Conservation (phyloP, 2,797 vertebrate genomes). For the Nasua narica region DNA sequence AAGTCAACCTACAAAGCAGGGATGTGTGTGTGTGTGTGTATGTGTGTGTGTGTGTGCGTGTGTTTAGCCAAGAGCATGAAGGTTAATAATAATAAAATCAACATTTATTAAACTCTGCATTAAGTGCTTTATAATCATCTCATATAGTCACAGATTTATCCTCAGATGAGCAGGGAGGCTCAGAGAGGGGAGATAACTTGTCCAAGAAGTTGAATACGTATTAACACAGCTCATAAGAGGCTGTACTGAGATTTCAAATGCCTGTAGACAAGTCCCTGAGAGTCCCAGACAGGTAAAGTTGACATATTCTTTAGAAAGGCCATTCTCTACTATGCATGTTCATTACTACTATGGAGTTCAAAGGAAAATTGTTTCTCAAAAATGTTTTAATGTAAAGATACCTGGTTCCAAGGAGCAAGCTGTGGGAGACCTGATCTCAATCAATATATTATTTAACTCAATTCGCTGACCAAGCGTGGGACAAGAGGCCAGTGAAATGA, state of each 20-base stretch:
- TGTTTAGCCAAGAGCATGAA: background rate
- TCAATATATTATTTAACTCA: background rate
- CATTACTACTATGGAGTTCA: background rate
- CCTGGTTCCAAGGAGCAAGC: background rate
- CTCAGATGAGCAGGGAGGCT: background rate
- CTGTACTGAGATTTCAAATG: background rate
- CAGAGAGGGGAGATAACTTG: background rate
- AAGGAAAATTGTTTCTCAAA: conserved; percentile 5
- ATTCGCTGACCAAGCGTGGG: background rate
- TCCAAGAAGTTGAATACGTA: background rate
- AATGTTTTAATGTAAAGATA: background rate
- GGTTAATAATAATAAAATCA: background rate
- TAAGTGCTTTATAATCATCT: background rate
- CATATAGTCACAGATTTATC: background rate
- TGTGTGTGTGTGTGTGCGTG: background rate
- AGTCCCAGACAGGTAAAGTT: background rate
- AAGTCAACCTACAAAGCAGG: background rate
- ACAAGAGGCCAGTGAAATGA: background rate
- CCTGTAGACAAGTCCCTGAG: background rate
- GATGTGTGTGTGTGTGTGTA: background rate
- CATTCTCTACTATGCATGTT: background rate
- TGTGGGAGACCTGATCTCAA: background rate
- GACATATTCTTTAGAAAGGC: background rate
- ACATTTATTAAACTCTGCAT: background rate
- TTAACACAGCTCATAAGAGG: background rate